Conservation (phyloP, 2,113 vertebrate species). For the Chloropsis hardwickii region DNA sequence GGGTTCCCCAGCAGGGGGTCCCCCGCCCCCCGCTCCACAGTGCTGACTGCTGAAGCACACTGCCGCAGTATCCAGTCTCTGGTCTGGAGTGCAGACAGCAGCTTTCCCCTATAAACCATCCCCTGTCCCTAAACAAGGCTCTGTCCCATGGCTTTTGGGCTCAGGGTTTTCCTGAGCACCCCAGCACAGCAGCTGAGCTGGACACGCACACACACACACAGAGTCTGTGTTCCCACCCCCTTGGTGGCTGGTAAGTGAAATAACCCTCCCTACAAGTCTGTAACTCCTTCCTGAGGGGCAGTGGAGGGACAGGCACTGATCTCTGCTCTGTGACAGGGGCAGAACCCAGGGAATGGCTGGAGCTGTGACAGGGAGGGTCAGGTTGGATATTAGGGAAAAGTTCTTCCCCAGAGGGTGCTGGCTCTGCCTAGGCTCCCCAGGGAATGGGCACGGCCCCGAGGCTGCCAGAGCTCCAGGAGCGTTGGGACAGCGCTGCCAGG, state of each 20-base stretch:
- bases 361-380: rapidly evolving
- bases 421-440: background rate
- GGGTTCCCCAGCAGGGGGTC: too few relatives aligned
- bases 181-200: background rate
- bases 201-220: background rate
- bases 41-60: too few relatives aligned
- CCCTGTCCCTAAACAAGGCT: background rate
- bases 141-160: background rate
- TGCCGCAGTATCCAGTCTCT: background rate
- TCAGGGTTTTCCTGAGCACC: background rate
- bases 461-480: background rate
- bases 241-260: background rate
- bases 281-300: background rate
- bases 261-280: background rate
- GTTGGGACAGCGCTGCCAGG: background rate
- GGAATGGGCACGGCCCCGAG: background rate
- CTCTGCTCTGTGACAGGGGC: background rate
- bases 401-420: background rate
- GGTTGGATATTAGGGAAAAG: rapidly evolving
- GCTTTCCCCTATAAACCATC: background rate
- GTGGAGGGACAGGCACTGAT: background rate
- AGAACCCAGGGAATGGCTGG: rapidly evolving
- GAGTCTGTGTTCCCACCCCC: rapidly evolving
- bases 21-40: too few relatives aligned
- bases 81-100: background rate